These are phyloP conservation scores for Bovichtus diacanthus DNA, from an alignment of 2,797 vertebrate genomes.

Conservation along the genomic window DNA sequence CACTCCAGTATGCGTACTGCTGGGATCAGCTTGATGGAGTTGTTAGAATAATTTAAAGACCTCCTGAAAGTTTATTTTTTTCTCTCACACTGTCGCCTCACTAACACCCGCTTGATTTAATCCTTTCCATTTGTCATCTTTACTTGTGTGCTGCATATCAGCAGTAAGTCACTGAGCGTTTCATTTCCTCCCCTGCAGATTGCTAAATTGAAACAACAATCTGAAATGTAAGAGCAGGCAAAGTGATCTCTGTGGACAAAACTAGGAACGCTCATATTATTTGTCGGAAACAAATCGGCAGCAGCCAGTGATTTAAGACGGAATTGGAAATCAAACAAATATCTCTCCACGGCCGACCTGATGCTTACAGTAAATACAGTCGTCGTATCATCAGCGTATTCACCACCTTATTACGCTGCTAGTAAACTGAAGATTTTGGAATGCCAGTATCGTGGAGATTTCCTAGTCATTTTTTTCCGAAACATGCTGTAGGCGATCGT, in stretches of 20 bases:
- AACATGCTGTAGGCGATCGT: constrained; percentile 56
- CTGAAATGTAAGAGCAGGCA: constrained; percentile 31
- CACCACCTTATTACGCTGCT: constrained; percentile 9
- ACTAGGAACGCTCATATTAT: neutral
- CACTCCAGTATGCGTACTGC: constrained; percentile 66
- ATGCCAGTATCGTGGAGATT: constrained; percentile 54
- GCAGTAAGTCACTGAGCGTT: constrained; percentile 71
- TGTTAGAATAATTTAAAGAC: constrained; percentile 83
- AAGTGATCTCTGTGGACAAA: constrained; percentile 33
- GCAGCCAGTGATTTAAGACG: constrained; percentile 11
- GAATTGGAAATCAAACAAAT: constrained; percentile 25
- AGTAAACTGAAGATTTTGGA: constrained; percentile 46
- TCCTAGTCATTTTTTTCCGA: constrained; percentile 65
- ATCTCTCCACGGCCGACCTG: constrained; percentile 26
- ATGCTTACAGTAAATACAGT: constrained; percentile 47
- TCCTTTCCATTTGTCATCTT: constrained; percentile 82
- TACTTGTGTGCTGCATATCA: constrained; percentile 62
- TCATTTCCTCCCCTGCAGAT: constrained; percentile 65
- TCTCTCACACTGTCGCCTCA: constrained; percentile 58
- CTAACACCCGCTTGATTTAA: constrained; percentile 77
- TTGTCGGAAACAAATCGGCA: constrained; percentile 17
- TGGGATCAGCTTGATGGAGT: constrained; percentile 74
- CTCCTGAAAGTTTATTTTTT: constrained; percentile 52
- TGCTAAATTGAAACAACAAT: constrained; percentile 63
- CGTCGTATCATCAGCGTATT: constrained; percentile 21